phyloP scores from a whole-genome alignment of 2,888 invertebrate species.

The Stenodera caucasica region DNA sequence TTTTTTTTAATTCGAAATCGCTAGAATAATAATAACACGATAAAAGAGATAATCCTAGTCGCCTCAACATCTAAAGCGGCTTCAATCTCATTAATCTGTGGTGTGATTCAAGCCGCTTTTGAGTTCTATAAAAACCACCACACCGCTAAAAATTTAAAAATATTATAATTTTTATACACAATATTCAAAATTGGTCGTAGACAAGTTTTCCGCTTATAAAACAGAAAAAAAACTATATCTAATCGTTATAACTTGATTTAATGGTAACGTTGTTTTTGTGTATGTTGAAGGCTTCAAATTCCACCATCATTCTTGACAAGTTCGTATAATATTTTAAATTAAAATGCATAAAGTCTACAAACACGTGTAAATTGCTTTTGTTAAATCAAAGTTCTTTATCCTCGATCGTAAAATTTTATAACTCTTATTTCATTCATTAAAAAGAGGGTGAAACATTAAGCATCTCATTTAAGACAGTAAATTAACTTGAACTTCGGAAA shows the following conservation, averaged over 20 bases:
- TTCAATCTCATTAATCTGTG: too few relatives aligned
- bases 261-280: background rate
- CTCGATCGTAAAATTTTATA: slow-evolving; percentile 31
- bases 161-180: too few relatives aligned
- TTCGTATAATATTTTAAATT: slow-evolving; percentile 33
- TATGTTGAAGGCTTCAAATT: background rate
- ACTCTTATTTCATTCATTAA: slow-evolving; percentile 28
- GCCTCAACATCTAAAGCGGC: too few relatives aligned
- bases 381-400: slow-evolving; percentile 29
- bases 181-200: too few relatives aligned
- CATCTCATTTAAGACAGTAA: background rate
- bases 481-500: background rate
- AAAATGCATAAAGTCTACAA: slow-evolving; percentile 37
- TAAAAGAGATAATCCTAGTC: too few relatives aligned
- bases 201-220: too few relatives aligned
- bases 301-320: background rate
- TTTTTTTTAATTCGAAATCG: too few relatives aligned
- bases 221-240: too few relatives aligned
- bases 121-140: too few relatives aligned
- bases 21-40: too few relatives aligned
- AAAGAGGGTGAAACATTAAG: slow-evolving; percentile 14
- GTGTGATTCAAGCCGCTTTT: too few relatives aligned
- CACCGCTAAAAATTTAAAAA: too few relatives aligned
- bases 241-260: background rate
- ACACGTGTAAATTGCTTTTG: slow-evolving; percentile 36